Evolutionary conservation across 2,113 vertebrate genomes (phyloP).

Genomic region (Rhinoptilus africanus): DNA sequence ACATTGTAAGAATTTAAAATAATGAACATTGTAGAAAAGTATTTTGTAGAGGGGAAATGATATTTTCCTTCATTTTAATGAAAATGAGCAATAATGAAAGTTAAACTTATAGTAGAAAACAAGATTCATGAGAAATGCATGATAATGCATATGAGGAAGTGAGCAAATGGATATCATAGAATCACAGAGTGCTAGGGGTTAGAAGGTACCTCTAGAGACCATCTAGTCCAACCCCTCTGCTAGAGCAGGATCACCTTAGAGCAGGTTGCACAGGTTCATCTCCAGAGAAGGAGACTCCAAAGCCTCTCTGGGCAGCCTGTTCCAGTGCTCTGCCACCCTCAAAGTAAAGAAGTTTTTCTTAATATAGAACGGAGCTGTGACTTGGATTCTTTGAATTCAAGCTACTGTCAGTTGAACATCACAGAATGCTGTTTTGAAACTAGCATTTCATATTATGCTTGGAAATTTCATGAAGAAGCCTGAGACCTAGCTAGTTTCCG

Average conservation of each 20-base stretch:
- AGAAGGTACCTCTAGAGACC: background rate
- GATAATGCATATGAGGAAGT: background rate
- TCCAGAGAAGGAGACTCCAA: background rate
- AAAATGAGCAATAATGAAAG: background rate
- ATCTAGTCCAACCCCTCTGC: background rate
- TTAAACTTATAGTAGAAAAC: background rate
- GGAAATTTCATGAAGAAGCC: background rate
- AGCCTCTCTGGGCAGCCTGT: background rate
- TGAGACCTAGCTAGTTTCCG: background rate
- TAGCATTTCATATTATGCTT: background rate
- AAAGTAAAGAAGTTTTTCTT: background rate
- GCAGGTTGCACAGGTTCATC: background rate
- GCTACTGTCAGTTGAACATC: background rate
- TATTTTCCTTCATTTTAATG: background rate
- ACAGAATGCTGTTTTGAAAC: background rate
- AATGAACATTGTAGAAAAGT: background rate
- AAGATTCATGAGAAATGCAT: background rate
- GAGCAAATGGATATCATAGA: background rate
- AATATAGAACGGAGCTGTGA: background rate
- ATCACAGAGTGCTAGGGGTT: background rate
- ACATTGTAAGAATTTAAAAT: background rate
- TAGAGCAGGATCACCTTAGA: background rate
- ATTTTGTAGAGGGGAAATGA: background rate
- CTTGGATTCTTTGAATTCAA: background rate
- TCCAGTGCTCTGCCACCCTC: background rate